Percentiles rank a stretch among this genome's conserved stretches.
These are phyloP conservation scores for Pituophis catenifer DNA, from an alignment of 2,113 vertebrate species.

Conservation along the genomic window DNA sequence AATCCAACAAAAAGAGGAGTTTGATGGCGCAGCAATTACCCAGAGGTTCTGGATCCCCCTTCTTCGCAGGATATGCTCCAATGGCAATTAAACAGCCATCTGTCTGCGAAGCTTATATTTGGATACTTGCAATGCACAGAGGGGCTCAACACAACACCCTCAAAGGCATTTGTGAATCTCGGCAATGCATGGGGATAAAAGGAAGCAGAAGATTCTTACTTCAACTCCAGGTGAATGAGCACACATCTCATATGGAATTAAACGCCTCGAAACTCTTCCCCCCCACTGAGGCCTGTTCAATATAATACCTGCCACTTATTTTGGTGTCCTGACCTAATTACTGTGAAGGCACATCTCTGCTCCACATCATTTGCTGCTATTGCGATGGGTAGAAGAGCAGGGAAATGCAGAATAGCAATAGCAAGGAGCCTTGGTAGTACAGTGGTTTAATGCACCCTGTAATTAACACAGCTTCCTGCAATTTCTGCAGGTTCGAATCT, in stretches of 20 bases:
- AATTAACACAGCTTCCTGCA: too few species aligned
- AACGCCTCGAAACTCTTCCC: not conserved
- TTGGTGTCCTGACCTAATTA: not conserved
- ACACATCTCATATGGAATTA: not conserved
- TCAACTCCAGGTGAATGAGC: not conserved
- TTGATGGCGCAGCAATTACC: not conserved
- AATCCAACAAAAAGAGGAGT: not conserved
- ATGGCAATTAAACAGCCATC: not conserved
- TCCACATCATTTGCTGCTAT: not conserved
- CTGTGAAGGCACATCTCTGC: not conserved
- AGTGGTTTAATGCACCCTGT: too few species aligned
- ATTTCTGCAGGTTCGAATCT: too few species aligned
- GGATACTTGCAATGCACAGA: not conserved
- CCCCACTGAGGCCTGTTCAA: not conserved
- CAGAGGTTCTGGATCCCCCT: not conserved
- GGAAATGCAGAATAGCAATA: slow-evolving; percentile 14
- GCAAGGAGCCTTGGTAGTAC: too few species aligned
- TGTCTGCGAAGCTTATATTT: not conserved
- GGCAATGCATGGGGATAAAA: not conserved
- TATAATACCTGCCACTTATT: not conserved
- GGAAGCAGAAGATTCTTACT: not conserved
- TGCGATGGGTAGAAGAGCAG: not conserved
- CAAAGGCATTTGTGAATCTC: not conserved
- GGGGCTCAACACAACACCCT: not conserved
- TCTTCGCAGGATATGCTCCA: not conserved